A percentile compares a stretch with the other conserved stretches of the same genome.
phyloP scores from a whole-genome alignment of 1,140 invertebrate genomes.

The Papilio polytes region DNA sequence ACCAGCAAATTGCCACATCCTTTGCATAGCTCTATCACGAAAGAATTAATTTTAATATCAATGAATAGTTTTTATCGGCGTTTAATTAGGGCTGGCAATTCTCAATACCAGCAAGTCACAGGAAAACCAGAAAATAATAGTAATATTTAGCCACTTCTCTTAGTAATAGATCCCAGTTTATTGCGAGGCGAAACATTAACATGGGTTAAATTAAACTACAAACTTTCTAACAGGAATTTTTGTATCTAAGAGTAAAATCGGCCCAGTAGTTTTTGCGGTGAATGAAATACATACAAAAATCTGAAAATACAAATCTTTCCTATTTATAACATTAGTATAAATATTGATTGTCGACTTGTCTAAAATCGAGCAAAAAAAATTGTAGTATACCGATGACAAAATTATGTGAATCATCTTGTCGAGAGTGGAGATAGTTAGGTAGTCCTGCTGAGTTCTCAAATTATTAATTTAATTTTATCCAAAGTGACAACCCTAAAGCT shows the following conservation, averaged over 20 bases:
- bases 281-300: no score
- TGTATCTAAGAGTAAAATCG: no score
- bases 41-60: not conserved
- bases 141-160: no score
- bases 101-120: not conserved
- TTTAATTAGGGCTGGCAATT: not conserved
- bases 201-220: no score
- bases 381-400: not conserved
- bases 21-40: not conserved
- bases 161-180: no score
- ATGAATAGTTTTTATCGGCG: not conserved
- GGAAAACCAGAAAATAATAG: not conserved
- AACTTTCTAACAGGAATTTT: no score
- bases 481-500: not conserved
- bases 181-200: no score
- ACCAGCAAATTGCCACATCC: not conserved
- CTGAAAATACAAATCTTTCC: no score
- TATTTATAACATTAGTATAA: no score
- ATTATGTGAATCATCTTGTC: not conserved
- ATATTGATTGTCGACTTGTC: no score
- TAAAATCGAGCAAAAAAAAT: no score
- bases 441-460: not conserved
- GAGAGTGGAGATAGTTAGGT: not conserved
- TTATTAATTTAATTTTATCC: not conserved
- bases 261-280: no score